Conservation (phyloP, 2,888 invertebrate genomes). For the Colostygia pectinataria region DNA sequence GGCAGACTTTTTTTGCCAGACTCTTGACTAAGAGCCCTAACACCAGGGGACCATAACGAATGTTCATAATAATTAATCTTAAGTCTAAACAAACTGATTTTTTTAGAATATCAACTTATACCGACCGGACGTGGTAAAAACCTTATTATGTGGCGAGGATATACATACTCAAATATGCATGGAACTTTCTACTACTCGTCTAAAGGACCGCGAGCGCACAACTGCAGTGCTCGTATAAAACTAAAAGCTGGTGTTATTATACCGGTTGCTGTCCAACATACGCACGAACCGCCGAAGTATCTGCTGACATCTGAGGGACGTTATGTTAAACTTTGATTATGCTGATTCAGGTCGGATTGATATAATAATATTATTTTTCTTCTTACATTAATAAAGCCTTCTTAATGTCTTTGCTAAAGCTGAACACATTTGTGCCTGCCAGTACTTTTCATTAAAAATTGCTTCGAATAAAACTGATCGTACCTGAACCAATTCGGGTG, state of each 20-base stretch:
- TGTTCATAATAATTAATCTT: no score
- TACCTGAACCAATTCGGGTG: no score
- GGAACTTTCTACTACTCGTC: conserved; percentile 5
- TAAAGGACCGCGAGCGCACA: neutral
- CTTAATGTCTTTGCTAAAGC: no score
- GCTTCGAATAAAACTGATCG: no score
- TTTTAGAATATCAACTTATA: conserved; percentile 8
- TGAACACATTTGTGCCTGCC: no score
- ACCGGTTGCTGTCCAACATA: neutral
- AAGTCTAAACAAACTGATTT: no score
- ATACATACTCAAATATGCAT: conserved; percentile 7
- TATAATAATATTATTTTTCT: no score
- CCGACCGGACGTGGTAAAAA: conserved; percentile 4
- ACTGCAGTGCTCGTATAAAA: conserved; percentile 5
- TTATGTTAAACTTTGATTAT: conserved; percentile 1
- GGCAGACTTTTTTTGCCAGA: no score
- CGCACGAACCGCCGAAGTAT: conserved; percentile 1
- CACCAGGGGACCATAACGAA: no score
- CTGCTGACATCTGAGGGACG: neutral
- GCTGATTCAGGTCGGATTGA: neutral
- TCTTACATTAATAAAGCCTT: no score
- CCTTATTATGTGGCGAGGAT: conserved; percentile 1
- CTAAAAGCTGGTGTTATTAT: neutral
- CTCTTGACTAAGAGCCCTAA: no score
- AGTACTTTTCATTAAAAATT: no score